Percentiles rank a stretch among this genome's conserved stretches.
These are phyloP conservation scores for Scomber japonicus DNA, from an alignment of 2,113 vertebrate genomes.

Conservation along the genomic window DNA sequence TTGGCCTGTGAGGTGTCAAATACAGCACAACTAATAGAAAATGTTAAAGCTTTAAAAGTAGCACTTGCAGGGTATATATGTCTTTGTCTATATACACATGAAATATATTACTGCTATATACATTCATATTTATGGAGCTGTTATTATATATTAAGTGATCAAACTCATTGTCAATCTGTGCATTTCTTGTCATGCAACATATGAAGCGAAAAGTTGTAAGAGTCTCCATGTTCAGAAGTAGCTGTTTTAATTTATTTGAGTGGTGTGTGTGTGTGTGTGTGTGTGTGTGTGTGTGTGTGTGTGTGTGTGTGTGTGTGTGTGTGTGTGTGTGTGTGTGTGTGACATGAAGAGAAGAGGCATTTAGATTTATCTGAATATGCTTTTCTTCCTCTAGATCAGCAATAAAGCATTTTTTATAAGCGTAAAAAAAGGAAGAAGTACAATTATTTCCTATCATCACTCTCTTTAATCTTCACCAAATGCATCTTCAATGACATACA, in stretches of 20 bases:
- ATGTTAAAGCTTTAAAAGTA: constrained; percentile 57
- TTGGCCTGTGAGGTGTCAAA: background rate
- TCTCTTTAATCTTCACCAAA: constrained; percentile 27
- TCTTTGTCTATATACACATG: constrained; percentile 49
- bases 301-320: constrained; percentile 12
- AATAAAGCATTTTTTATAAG: background rate
- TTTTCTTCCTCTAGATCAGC: background rate
- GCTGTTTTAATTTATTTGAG: background rate
- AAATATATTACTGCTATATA: constrained; percentile 55
- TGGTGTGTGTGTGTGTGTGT: background rate
- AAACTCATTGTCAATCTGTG: constrained; percentile 22
- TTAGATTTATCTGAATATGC: background rate
- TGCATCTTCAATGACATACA: background rate
- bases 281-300: constrained; percentile 8
- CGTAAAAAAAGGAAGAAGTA: background rate
- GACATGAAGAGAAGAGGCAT: background rate
- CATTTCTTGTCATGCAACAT: constrained; percentile 23
- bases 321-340: constrained; percentile 1
- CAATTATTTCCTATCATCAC: background rate
- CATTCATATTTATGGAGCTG: constrained; percentile 44
- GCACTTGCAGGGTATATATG: constrained; percentile 54
- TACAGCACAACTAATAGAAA: constrained; percentile 39
- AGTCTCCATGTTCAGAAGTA: constrained; percentile 12
- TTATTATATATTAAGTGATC: constrained; percentile 52
- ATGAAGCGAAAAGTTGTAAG: background rate